Percentiles rank a stretch among this genome's conserved stretches.
Conservation (phyloP, 2,888 invertebrate genomes). For the Volucella inflata region DNA sequence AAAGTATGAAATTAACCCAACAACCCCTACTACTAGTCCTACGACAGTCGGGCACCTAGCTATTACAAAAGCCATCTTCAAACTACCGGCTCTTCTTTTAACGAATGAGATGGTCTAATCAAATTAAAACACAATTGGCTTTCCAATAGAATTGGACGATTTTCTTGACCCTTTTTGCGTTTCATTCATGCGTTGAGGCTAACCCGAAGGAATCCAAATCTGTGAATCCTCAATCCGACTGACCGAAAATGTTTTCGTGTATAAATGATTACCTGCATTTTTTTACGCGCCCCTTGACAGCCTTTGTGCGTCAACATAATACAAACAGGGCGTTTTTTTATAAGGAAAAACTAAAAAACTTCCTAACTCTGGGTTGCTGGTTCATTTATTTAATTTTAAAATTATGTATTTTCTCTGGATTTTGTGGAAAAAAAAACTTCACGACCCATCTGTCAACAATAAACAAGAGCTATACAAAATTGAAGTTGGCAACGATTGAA, state of each 20-base stretch:
- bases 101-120: slow-evolving; percentile 21
- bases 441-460: slow-evolving; percentile 76
- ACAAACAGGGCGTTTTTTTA: slow-evolving; percentile 69
- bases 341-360: slow-evolving; percentile 77
- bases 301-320: slow-evolving; percentile 84
- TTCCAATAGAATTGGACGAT: background rate
- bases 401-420: slow-evolving; percentile 55
- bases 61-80: background rate
- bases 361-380: slow-evolving; percentile 55
- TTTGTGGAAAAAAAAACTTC: slow-evolving; percentile 44
- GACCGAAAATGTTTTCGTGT: slow-evolving; percentile 18
- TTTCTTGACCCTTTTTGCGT: slow-evolving; percentile 24
- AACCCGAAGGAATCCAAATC: slow-evolving; percentile 29
- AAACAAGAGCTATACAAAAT: slow-evolving; percentile 71
- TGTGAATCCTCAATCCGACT: no score
- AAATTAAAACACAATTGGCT: slow-evolving; percentile 8
- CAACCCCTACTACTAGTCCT: no score
- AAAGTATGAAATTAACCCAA: background rate
- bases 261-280: slow-evolving; percentile 84
- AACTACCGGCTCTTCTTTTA: background rate
- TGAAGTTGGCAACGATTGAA: slow-evolving; percentile 52
- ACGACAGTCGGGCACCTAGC: background rate
- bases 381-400: slow-evolving; percentile 65
- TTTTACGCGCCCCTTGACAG: slow-evolving; percentile 83
- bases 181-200: slow-evolving; percentile 52